Evolutionary conservation across 2,113 vertebrate species (phyloP), one percentile per base, ranked within the genome.

Genomic region (Emydocephalus ijimae): DNA sequence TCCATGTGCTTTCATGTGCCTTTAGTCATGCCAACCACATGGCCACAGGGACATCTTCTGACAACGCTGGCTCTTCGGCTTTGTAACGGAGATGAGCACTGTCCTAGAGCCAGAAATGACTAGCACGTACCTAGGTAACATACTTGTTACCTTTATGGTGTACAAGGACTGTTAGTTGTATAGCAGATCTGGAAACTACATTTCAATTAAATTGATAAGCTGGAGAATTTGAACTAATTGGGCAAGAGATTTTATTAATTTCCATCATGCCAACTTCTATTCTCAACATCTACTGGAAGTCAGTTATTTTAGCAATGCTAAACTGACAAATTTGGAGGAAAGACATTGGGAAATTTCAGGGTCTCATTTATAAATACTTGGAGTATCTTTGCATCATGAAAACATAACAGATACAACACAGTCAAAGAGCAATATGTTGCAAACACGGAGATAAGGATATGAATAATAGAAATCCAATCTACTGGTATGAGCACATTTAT

Each of bases 391-490:
- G 88, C 88, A 89, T 20, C 50, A 74, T 45, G 69, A 89, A 69
- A 85, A 89, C 24, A 50, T 55, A 89, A 89, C 48, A 91, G 64
- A 91, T 15, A 57, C 86, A 85, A 50, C n/a, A 43, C 52, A 59
- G 88, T 34, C 69, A 89, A 21, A 74, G 39, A 24, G 54, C 34
- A 85, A 89, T 89, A 29, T 34, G 54, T 81, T 89, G 54, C 12
- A 39, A 45, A 23, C 29, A 45, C 23, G 43, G 92, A 92, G 91
- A 81, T 10, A 74, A 61, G 87, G 61, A 92, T 85, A 56, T 45
- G 34, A 92, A 89, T 81, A 89, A 89, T 56, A 81, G 52, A 88
- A 81, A 81, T 56, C 23, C n/a, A 15, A 89, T 89, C 87, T 81
- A 50, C 4, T 34, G 91, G n/a, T 81, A 89, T 18, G 56, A 74